These are phyloP conservation scores for Scylla paramamosain DNA, from an alignment of 1,140 invertebrate species.

Conservation along the genomic window DNA sequence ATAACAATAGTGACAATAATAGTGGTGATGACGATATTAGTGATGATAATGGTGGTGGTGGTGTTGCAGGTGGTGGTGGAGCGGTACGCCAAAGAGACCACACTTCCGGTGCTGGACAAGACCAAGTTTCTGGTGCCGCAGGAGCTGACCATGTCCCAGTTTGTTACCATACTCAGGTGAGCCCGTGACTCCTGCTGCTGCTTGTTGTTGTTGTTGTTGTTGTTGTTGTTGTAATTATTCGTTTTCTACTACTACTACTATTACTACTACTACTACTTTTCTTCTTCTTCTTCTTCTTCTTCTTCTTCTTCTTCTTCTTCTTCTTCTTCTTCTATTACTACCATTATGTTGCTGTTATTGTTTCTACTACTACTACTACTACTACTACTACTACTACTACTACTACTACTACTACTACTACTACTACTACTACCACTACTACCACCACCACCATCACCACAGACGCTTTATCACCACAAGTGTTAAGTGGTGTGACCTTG, in stretches of 20 bases:
- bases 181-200: background rate
- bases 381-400: slow-evolving; percentile 23
- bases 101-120: slow-evolving; percentile 61
- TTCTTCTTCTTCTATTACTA: too few relatives aligned
- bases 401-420: slow-evolving; percentile 23
- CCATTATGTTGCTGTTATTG: background rate
- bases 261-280: too few relatives aligned
- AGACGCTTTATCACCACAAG: background rate
- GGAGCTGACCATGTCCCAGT: slow-evolving; percentile 66
- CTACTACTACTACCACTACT: background rate
- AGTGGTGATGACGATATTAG: background rate
- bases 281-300: too few relatives aligned
- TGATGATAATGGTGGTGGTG: background rate
- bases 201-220: too few relatives aligned
- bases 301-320: too few relatives aligned
- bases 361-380: background rate
- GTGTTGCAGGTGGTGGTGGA: slow-evolving; percentile 62
- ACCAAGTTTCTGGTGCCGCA: slow-evolving; percentile 65
- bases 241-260: too few relatives aligned
- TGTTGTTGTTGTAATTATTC: too few relatives aligned
- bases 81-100: slow-evolving; percentile 56
- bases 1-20: too few relatives aligned
- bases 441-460: too few relatives aligned
- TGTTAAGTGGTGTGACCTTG: background rate
- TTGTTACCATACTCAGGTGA: slow-evolving; percentile 66